These are phyloP conservation scores for Kryptolebias ocellatus DNA, from an alignment of 2,797 vertebrate species.

Conservation along the genomic window DNA sequence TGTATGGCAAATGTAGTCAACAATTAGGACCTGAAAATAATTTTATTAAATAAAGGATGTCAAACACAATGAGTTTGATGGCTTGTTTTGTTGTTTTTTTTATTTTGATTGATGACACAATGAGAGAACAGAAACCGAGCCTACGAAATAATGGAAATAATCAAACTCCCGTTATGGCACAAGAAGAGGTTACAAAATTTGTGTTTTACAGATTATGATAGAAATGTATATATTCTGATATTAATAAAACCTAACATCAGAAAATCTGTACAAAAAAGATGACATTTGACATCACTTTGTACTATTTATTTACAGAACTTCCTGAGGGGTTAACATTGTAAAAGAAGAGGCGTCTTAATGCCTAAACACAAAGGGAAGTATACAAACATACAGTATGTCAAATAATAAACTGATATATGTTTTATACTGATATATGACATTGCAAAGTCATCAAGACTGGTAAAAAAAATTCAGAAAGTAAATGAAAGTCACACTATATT, in stretches of 20 bases:
- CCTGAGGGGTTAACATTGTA: neutral
- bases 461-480: no score
- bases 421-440: neutral
- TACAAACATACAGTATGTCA: no score
- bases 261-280: constrained; percentile 8
- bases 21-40: constrained; percentile 63
- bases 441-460: no score
- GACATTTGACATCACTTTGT: constrained; percentile 3
- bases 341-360: neutral
- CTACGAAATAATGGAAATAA: neutral
- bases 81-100: neutral
- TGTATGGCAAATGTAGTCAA: constrained; percentile 51
- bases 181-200: constrained; percentile 18
- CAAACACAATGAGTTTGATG: constrained; percentile 33
- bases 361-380: neutral
- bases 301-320: neutral
- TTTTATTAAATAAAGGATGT: constrained; percentile 73
- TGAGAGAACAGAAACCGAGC: neutral
- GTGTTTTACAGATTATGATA: constrained; percentile 7
- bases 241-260: constrained; percentile 12
- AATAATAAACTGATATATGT: neutral
- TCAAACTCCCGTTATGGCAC: neutral
- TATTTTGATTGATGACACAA: neutral
- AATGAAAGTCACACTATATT: no score
- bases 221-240: neutral